Evolutionary conservation across 2,797 vertebrate species (phyloP), one percentile per base, ranked within the genome.

Genomic region (Tauraco hartlaubi): DNA sequence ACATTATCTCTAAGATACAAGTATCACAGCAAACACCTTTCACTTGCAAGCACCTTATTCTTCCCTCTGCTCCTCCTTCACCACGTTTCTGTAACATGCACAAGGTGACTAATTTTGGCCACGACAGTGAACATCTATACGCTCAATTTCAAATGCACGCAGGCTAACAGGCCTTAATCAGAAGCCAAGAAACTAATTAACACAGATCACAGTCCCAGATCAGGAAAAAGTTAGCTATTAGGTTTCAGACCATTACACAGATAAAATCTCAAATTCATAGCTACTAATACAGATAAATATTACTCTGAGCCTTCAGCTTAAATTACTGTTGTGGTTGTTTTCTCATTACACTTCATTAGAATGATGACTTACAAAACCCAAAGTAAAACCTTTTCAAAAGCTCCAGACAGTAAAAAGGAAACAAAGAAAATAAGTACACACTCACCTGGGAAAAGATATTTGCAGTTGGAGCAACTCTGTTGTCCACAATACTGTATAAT

Each of bases 371-470:
- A 52, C 1, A 48, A 79, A 74, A 88, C 18, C 0, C 2, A 74
- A 31, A 4, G 22, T 19, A 85, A 77, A 81, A 71, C 14, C 12
- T 75, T 28, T 51, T 51, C 8, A 85, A 79, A 46, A 90, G 78
- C 66, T 85, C 11, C 33, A 87, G 22, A 39, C 28, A 92, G 16
- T 55, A 51, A 26, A 81, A 71, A 76, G 11, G 18, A 63, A 82
- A 75, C 25, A 6, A 54, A 95, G 20, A 62, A 6, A 35, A 9
- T 44, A 71, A 51, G 44, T 46, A 88, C 26, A 56, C 41, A 85
- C 98, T 97, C 88, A 99, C 99, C 99, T 99, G 99, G 31, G 99
- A 99, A 98, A 99, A 99, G 94, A 99, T 98, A 97, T 99, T 99
- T 97, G 99, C 99, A 20, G 99, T 99, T 35, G 99, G 99, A 80